Evolutionary conservation across 2,113 vertebrate species (phyloP), one percentile per base, ranked within the genome.

Genomic region (Neolamprologus tretocephalus): DNA sequence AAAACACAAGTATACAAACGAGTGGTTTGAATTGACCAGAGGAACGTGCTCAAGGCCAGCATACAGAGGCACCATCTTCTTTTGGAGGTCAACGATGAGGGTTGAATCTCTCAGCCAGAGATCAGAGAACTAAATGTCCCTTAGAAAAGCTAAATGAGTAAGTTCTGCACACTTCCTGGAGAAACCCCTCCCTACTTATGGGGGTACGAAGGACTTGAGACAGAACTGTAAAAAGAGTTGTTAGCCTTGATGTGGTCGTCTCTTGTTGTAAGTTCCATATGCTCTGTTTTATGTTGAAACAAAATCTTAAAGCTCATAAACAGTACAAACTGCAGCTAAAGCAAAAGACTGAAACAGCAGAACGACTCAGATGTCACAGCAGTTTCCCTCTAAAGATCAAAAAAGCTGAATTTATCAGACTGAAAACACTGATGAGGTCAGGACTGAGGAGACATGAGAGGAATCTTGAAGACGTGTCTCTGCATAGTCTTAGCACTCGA

Each of bases 261-360:
- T 58, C 0, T 58, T 5, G 23, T 28, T 57, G 54, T 57, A 57
- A 31, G 55, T 58, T 58, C 55, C 13, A 31, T 31, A 31, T 31
- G 14, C 55, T 58, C 55, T 31, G 55, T 4, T 58, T 58, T 58
- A 58, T 58, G 55, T 17, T 31, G 26, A 6, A 58, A 58, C 4
- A 58, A 58, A 58, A 31, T 58, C 55, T 3, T 16, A 58, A 31
- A 31, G 26, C 26, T 58, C 26, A 58, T 58, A 0, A 16, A 31
- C 57, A 31, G 0, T 16, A 31, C 26, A 31, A 58, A 31, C 57
- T 58, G 26, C 23, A 6, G 57, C 26, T 57, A 17, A 58, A 31
- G 26, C 14, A 58, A 31, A 58, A 31, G 0, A 58, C 14, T 58
- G 5, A 58, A 31, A 17, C 0, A 58, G 26, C 55, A 28, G 23